Base-by-base conservation (phyloP, 2,888 invertebrate species). In the Conistra vaccinii region DNA sequence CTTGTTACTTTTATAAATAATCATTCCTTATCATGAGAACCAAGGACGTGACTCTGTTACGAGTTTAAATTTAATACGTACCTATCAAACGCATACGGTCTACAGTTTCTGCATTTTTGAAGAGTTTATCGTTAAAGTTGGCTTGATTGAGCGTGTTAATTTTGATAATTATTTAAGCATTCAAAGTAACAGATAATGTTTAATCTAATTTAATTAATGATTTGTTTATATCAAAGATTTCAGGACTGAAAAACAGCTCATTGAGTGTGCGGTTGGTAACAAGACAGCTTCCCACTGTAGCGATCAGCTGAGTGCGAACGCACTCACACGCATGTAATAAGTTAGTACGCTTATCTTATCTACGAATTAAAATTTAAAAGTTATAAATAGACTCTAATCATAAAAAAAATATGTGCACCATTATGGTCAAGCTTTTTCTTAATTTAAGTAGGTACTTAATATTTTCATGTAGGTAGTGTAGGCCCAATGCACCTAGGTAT, bases 31-130 rank as follows among this genome's bases (percentile, higher is more conserved):
- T 94, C 94, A 90, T 85, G 84, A 84, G 89, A 90, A 89, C 89
- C 94, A 94, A 94, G 94, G 94, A 94, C 94, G 91, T 89, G 90
- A 89, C 91, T 89, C 88, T 90, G 85, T 88, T 89, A 90, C 89
- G 91, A 88, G 87, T 89, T 88, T 81, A 82, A 81, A 79, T 86
- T 77, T 69, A 85, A 85, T 79, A 80, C 73, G 65, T 78, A 48
- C 48, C 6, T 48, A 81, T 73, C 75, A 76, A 70, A 69, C 78
- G 78, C 73, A 78, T 88, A 83, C 82, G 42, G 42, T 42, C 82
- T 89, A 84, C 80, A 80, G 81, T 85, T 83, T 89, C 84, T 88
- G 85, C 85, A 88, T 83, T 87, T 85, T 73, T 63, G 23, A 39
- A 61, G 39, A 75, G n/a, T 69, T 75, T 63, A 68, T 66, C 57